A percentile compares a stretch with the other conserved stretches of the same genome.
Evolutionary conservation across 2,888 invertebrate genomes (phyloP).

Genomic region (Leucophenga montana): DNA sequence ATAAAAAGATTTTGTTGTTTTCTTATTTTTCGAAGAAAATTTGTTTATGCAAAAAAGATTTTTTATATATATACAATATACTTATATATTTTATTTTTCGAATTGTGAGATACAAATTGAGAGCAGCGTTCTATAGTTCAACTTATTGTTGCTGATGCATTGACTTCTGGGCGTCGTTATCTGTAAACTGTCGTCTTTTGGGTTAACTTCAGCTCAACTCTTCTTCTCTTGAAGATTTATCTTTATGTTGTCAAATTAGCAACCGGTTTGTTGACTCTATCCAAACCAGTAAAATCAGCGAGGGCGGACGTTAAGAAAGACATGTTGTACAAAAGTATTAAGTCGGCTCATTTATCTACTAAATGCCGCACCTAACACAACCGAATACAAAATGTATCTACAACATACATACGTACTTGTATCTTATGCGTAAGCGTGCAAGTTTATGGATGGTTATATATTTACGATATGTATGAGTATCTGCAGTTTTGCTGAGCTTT

Average conservation of each 20-base stretch:
- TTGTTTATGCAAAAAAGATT: too few relatives aligned
- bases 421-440: background rate
- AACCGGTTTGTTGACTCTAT: constrained; percentile 17
- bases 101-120: too few relatives aligned
- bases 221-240: constrained; percentile 7
- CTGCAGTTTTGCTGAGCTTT: background rate
- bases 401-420: background rate
- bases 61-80: too few relatives aligned
- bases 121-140: too few relatives aligned
- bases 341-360: constrained; percentile 9
- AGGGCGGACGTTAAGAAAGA: background rate
- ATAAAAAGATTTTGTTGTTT: too few relatives aligned
- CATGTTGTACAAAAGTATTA: background rate
- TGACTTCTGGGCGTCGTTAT: background rate
- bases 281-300: too few relatives aligned
- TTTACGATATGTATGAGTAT: background rate
- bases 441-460: background rate
- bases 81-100: too few relatives aligned
- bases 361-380: constrained; percentile 13
- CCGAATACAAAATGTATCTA: too few relatives aligned
- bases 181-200: background rate
- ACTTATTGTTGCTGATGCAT: background rate
- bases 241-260: constrained; percentile 23
- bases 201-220: background rate
- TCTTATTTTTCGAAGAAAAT: too few relatives aligned